These are phyloP conservation scores for Achatina immaculata DNA, from an alignment of 1,140 invertebrate species.

Conservation along the genomic window DNA sequence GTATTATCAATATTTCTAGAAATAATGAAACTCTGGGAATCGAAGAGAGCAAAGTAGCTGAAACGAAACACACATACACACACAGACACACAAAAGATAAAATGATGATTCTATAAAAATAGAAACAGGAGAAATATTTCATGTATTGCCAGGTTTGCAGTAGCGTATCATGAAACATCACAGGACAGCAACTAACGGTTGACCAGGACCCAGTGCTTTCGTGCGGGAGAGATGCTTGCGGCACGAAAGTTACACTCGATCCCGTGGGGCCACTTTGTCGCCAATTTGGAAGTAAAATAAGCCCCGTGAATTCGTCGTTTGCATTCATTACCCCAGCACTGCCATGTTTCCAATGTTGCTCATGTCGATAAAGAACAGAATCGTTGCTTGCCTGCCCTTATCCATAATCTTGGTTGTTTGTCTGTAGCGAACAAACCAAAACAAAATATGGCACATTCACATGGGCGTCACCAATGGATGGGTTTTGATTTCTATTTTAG, in stretches of 20 bases:
- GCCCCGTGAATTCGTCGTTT: slow-evolving; percentile 34
- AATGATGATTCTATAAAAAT: too few relatives aligned
- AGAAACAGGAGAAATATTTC: too few relatives aligned
- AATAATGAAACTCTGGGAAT: too few relatives aligned
- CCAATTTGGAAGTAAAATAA: slow-evolving; percentile 40
- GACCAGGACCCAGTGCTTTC: neutral
- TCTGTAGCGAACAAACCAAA: too few relatives aligned
- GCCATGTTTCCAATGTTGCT: slow-evolving; percentile 15
- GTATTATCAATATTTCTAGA: too few relatives aligned
- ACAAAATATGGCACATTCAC: too few relatives aligned
- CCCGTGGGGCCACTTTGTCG: slow-evolving; percentile 35
- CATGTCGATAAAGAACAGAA: neutral
- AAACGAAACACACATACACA: too few relatives aligned
- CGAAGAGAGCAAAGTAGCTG: too few relatives aligned
- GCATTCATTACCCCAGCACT: slow-evolving; percentile 25
- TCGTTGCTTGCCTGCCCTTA: neutral
- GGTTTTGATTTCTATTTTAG: too few relatives aligned
- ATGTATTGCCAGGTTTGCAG: too few relatives aligned
- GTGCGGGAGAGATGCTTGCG: neutral
- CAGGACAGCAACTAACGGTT: neutral
- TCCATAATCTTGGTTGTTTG: neutral
- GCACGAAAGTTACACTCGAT: slow-evolving; percentile 26
- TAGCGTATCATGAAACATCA: neutral
- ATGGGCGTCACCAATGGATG: too few relatives aligned
- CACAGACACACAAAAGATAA: too few relatives aligned